Base-by-base conservation (phyloP, 2,888 invertebrate genomes). In the Timandra comae region DNA sequence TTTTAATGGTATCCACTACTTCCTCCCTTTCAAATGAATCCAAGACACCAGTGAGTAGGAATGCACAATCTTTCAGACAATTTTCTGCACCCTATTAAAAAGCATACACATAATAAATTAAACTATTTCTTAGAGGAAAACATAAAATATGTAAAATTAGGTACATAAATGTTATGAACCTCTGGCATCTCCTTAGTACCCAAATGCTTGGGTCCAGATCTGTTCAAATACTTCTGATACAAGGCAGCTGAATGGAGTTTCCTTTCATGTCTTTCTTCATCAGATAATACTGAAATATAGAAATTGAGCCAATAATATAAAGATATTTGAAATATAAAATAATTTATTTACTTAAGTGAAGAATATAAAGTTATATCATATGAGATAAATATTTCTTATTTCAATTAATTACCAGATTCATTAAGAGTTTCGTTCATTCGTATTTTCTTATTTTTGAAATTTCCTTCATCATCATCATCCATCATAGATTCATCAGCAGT, bases 11-110 rank as follows among this genome's bases (percentile, higher is more conserved):
- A 1, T 88, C 88, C 20, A 88, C 87, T 3, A 92, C 89, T 56
- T 96, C 95, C 3, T 95, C 94, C 7, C 93, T 87, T 53, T 96
- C 95, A 48, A 97, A 84, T 0, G 96, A 96, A 59, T 97, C 96
- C 27, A 96, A 77, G 1, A 97, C 92, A 19, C 97, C 98, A 22
- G 96, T 97, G 30, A 96, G 75, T 3, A 95, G 66, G 58, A 95
- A 94, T 3, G 89, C 90, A 33, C 90, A 76, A 31, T 92, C 90
- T 30, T 88, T 88, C 2, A 95, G 74, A 61, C 95, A 95, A 60
- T 91, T 85, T 8, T 90, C 88, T 30, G 89, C 86, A 16, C 94
- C 94, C 91, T 92, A 16, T 3, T n/a, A n/a, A n/a, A n/a, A n/a
- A n/a, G n/a, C n/a, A n/a, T n/a, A n/a, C n/a, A n/a, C n/a, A 32